Evolutionary conservation across 2,797 vertebrate genomes (phyloP), one percentile per base, ranked within the genome.

Genomic region (Anabas testudineus): DNA sequence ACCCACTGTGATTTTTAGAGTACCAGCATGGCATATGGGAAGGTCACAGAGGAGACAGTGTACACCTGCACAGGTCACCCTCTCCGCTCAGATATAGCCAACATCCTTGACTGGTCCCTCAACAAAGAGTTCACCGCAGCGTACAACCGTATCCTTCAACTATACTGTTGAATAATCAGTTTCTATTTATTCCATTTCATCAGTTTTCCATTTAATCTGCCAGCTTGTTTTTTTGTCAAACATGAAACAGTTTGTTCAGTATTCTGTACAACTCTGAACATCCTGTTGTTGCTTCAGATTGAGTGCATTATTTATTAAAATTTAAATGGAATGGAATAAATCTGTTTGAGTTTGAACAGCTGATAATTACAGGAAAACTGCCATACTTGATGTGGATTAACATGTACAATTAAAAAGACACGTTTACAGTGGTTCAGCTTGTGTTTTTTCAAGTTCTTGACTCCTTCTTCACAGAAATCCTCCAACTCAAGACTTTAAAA

Each of bases 41-140:
- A 94, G 76, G 96, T 99, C 62, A 97, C 95, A 0, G 98, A 98
- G 85, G 95, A 98, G 84, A 96, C 93, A 0, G 98, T 98, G n/a
- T 98, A 99, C 90, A 97, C 96, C 1, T 99, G 98, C 87, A 99
- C 97, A 0, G 98, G 98, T 12, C 98, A 99, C 55, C 98, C 98
- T 0, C 96, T 99, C 61, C 96, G 95, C 88, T 95, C 96, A 0
- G 98, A 99, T 76, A 97, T 99, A 0, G 95, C 97, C 83, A 99
- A 97, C 91, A 98, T 99, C 87, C 95, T 99, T 0, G 97, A 99
- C 89, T 99, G 98, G 97, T 96, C 97, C 86, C 90, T 99, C 73
- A 99, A 99, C 91, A 95, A 95, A 81, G 97, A 99, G 83, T 99
- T 99, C 75, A 96, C 94, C 73, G 64, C 94, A 0, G 96, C 98